Percentiles rank a stretch among this genome's conserved stretches.
Evolutionary conservation across 2,888 invertebrate genomes (phyloP).

Genomic region (Erebia palarica): DNA sequence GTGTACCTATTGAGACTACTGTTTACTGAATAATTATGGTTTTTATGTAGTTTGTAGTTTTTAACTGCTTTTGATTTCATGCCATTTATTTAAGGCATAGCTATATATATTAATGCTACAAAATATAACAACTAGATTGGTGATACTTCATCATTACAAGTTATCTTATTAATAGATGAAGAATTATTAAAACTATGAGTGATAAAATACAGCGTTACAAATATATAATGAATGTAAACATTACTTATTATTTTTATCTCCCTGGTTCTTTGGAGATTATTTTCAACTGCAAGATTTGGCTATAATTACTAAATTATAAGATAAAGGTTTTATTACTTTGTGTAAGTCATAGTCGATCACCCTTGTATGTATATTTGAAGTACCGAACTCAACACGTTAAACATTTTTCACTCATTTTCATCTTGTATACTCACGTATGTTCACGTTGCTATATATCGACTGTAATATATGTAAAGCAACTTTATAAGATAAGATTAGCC

Average conservation of each 20-base stretch:
- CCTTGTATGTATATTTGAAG: too few relatives aligned
- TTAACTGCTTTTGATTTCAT: conserved; percentile 3
- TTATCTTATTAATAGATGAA: not conserved
- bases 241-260: not conserved
- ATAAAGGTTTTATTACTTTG: too few relatives aligned
- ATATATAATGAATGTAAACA: not conserved
- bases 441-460: too few relatives aligned
- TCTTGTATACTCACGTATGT: too few relatives aligned
- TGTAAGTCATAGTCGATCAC: too few relatives aligned
- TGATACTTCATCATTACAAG: not conserved
- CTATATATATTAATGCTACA: not conserved
- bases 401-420: too few relatives aligned
- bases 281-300: not conserved
- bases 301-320: not conserved
- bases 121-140: conserved; percentile 3
- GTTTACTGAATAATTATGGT: not conserved
- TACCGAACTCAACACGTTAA: too few relatives aligned
- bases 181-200: too few relatives aligned
- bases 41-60: not conserved
- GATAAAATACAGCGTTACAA: not conserved
- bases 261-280: not conserved
- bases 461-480: too few relatives aligned
- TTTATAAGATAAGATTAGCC: too few relatives aligned
- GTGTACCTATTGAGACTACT: not conserved
- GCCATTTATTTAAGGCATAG: not conserved